Percentiles rank a stretch among this genome's conserved stretches.
Conservation (phyloP, 2,888 invertebrate genomes). For the Synanthedon tipuliformis region DNA sequence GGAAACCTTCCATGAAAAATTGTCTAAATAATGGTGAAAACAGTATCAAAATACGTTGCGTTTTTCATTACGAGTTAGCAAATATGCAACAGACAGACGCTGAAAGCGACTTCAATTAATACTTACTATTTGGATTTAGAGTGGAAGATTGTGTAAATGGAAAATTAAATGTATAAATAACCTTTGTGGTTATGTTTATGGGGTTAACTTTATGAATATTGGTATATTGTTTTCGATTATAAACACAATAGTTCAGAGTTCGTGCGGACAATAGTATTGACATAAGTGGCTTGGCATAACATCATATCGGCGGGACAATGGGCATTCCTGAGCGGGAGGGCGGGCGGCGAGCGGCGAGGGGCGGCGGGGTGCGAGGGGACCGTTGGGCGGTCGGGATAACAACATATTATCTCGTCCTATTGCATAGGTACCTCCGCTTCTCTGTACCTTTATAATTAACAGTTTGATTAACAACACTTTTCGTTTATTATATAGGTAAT, state of each 20-base stretch:
- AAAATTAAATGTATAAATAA: background rate
- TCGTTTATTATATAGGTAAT: no score
- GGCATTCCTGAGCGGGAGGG: conserved; percentile 43
- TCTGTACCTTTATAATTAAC: background rate
- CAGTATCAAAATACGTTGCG: no score
- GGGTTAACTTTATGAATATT: conserved; percentile 1
- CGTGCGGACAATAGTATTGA: conserved; percentile 35
- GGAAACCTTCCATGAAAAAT: no score
- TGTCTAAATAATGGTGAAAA: no score
- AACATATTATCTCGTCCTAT: conserved; percentile 38
- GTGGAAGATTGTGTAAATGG: no score
- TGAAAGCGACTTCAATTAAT: no score
- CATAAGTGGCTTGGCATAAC: conserved; percentile 49
- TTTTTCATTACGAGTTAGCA: no score
- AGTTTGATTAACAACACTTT: background rate
- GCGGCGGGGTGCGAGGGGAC: conserved; percentile 13
- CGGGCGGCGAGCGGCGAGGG: conserved; percentile 17
- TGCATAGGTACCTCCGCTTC: background rate
- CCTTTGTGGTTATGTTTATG: conserved; percentile 1
- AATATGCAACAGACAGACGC: no score
- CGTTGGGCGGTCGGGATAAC: conserved; percentile 10
- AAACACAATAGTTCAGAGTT: conserved; percentile 13
- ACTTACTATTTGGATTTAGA: no score
- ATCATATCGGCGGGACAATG: conserved; percentile 54
- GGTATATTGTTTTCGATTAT: background rate